A percentile compares a stretch with the other conserved stretches of the same genome.
phyloP scores from a whole-genome alignment of 2,113 vertebrate species.

The Lophochroa leadbeateri region DNA sequence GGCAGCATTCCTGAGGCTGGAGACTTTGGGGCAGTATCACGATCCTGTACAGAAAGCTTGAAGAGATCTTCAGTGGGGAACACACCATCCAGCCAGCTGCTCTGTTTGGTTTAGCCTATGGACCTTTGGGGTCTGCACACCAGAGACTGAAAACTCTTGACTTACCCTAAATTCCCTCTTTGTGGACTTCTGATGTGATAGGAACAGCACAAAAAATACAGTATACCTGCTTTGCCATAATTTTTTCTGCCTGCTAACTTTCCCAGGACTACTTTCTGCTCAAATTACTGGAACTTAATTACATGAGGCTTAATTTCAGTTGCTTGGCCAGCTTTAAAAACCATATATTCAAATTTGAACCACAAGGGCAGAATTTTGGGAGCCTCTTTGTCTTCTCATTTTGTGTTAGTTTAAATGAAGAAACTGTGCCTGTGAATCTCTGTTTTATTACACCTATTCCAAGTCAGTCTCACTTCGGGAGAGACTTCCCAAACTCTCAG shows the following conservation, averaged over 20 bases:
- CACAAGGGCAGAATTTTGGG: slow-evolving; percentile 43
- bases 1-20: background rate
- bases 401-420: slow-evolving; percentile 30
- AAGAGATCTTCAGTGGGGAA: slow-evolving; percentile 33
- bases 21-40: background rate
- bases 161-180: background rate
- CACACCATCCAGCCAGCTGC: background rate
- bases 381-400: slow-evolving; percentile 45
- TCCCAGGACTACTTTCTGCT: slow-evolving; percentile 55
- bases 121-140: background rate
- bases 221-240: background rate
- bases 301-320: slow-evolving; percentile 36
- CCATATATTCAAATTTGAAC: slow-evolving; percentile 48
- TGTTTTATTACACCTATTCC: slow-evolving; percentile 3
- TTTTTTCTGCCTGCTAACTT: slow-evolving; percentile 32
- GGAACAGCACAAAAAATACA: background rate
- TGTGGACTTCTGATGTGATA: slow-evolving; percentile 20
- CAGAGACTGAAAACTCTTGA: slow-evolving; percentile 17
- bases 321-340: slow-evolving; percentile 36
- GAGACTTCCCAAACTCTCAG: background rate
- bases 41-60: background rate
- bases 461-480: background rate
- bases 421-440: slow-evolving; percentile 27
- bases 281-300: slow-evolving; percentile 54
- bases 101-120: background rate